Conservation (phyloP, 2,888 invertebrate species). For the Helicoverpa assulta region DNA sequence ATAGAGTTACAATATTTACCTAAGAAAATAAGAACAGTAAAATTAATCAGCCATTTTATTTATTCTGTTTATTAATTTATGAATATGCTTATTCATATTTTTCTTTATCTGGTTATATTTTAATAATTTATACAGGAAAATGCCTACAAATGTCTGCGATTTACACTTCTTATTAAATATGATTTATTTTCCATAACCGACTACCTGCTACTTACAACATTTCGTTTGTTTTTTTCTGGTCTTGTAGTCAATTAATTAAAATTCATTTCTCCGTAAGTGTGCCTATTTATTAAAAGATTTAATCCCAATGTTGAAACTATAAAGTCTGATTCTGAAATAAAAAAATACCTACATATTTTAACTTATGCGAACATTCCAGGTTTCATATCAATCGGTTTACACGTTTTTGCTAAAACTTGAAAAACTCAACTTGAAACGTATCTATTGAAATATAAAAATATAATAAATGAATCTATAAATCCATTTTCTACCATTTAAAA, state of each 20-base stretch:
- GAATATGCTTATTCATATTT: no score
- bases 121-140: no score
- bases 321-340: neutral
- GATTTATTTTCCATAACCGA: neutral
- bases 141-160: no score
- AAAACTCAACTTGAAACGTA: slow-evolving; percentile 10
- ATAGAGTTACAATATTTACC: no score
- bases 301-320: neutral
- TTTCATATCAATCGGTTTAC: slow-evolving; percentile 18
- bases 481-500: slow-evolving; percentile 12
- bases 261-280: neutral
- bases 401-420: slow-evolving; percentile 20
- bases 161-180: neutral
- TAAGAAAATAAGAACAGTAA: no score
- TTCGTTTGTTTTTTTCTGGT: neutral
- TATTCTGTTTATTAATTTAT: no score
- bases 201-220: no score
- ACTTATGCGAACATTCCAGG: neutral
- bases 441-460: slow-evolving; percentile 3
- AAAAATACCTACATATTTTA: neutral
- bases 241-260: neutral
- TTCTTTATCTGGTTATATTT: no score
- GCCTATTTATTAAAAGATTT: neutral
- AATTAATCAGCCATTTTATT: no score
- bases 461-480: slow-evolving; percentile 15